Conservation (phyloP, 2,888 invertebrate species). For the Papilio protenor region DNA sequence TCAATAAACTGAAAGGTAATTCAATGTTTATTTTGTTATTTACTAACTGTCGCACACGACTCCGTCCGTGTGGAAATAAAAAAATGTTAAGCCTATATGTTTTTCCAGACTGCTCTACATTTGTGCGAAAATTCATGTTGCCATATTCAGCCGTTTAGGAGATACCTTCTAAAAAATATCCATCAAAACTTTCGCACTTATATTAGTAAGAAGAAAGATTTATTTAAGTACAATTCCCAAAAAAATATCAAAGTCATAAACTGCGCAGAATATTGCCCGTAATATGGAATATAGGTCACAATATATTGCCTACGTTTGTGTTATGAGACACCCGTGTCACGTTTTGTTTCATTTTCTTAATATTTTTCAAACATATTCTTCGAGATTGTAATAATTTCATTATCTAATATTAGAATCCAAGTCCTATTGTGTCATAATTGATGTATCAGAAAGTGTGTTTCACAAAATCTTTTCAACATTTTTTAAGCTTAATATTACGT, state of each 20-base stretch:
- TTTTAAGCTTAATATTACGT: background rate
- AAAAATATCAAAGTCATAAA: constrained; percentile 28
- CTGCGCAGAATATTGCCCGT: constrained; percentile 14
- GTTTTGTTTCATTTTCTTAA: constrained; percentile 36
- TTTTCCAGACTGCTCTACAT: too few species aligned
- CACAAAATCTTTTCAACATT: background rate
- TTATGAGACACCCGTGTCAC: constrained; percentile 35
- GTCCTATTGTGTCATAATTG: background rate
- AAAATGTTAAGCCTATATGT: too few species aligned
- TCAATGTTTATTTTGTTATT: too few species aligned
- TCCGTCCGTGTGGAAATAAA: too few species aligned
- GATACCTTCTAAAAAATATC: too few species aligned
- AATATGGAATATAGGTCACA: constrained; percentile 34
- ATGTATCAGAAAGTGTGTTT: background rate
- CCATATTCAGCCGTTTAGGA: too few species aligned
- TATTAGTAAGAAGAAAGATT: background rate
- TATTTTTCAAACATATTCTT: background rate
- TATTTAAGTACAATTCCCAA: background rate
- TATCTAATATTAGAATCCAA: background rate
- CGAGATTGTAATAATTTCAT: constrained; percentile 14
- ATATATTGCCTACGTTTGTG: constrained; percentile 33
- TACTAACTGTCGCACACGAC: too few species aligned
- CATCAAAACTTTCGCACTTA: too few species aligned
- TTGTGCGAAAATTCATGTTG: too few species aligned
- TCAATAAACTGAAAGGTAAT: too few species aligned